Conservation (phyloP, 1,140 invertebrate genomes). For the Drosophila quadrilineata region DNA sequence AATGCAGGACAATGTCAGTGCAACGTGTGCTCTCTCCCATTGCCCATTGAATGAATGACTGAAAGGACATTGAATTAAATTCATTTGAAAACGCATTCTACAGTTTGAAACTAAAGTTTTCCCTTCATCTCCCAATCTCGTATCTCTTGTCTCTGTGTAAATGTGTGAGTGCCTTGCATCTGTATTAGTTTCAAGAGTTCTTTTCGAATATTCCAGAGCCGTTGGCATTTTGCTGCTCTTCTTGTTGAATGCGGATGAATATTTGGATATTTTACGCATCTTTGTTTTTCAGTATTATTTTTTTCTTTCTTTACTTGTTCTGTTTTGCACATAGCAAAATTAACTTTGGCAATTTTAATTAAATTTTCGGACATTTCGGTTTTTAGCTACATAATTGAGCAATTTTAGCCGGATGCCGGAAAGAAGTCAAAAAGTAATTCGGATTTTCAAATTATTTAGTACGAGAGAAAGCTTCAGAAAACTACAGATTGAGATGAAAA, state of each 20-base stretch:
- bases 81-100: conserved; percentile 70
- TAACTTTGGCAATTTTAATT: conserved; percentile 75
- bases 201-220: conserved; percentile 24
- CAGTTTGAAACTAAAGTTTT: conserved; percentile 72
- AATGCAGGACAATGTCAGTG: conserved; percentile 48
- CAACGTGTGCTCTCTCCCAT: conserved; percentile 30
- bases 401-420: conserved; percentile 37
- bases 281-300: conserved; percentile 27
- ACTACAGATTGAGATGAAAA: not conserved
- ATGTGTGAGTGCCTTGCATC: not conserved
- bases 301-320: conserved; percentile 20
- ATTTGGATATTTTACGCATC: conserved; percentile 59
- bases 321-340: conserved; percentile 50
- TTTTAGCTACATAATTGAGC: conserved; percentile 48
- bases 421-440: conserved; percentile 10
- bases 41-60: conserved; percentile 68
- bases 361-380: conserved; percentile 62
- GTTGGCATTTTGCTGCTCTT: conserved; percentile 32
- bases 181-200: conserved; percentile 9
- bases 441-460: conserved; percentile 24
- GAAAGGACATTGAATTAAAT: conserved; percentile 79
- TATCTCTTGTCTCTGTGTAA: not conserved
- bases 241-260: conserved; percentile 33
- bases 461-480: conserved; percentile 1
- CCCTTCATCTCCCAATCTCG: not conserved